phyloP scores from a whole-genome alignment of 2,888 invertebrate genomes.

The Lasioglossum vierecki region DNA sequence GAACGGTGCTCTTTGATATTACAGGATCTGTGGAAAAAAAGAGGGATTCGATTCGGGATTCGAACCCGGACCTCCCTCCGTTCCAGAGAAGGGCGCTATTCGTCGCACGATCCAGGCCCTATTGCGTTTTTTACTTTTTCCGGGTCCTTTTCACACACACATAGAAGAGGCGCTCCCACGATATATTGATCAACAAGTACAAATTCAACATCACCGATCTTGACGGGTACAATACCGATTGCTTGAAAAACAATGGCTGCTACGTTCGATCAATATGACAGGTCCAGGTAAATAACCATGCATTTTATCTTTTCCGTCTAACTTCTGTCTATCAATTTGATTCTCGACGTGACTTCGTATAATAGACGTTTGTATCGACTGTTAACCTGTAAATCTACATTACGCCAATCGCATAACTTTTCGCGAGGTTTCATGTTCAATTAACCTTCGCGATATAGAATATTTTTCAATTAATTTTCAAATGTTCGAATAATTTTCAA shows the following conservation, averaged over 20 bases:
- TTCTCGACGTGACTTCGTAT: neutral
- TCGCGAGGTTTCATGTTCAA: neutral
- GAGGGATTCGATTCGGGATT: conserved; percentile 32
- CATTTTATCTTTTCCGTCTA: neutral
- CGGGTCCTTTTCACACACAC: conserved; percentile 46
- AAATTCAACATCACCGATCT: conserved; percentile 35
- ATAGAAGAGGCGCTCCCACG: conserved; percentile 40
- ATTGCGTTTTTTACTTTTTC: conserved; percentile 50
- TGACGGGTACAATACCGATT: conserved; percentile 44
- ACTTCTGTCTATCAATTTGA: neutral
- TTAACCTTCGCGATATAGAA: neutral
- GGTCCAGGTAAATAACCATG: conserved; percentile 85
- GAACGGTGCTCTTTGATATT: conserved; percentile 46
- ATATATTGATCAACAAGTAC: conserved; percentile 61
- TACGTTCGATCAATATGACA: conserved; percentile 89
- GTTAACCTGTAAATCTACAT: conserved; percentile 29
- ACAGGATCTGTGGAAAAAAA: conserved; percentile 34
- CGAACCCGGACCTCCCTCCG: conserved; percentile 29
- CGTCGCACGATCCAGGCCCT: conserved; percentile 35
- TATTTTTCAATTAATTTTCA: too few species aligned
- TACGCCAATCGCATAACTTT: neutral
- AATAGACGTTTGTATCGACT: neutral
- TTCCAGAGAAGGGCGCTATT: conserved; percentile 35
- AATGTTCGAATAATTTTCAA: too few species aligned
- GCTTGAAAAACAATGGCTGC: conserved; percentile 85